Base-by-base conservation (phyloP, 2,888 invertebrate species). In the Melolontha melolontha region DNA sequence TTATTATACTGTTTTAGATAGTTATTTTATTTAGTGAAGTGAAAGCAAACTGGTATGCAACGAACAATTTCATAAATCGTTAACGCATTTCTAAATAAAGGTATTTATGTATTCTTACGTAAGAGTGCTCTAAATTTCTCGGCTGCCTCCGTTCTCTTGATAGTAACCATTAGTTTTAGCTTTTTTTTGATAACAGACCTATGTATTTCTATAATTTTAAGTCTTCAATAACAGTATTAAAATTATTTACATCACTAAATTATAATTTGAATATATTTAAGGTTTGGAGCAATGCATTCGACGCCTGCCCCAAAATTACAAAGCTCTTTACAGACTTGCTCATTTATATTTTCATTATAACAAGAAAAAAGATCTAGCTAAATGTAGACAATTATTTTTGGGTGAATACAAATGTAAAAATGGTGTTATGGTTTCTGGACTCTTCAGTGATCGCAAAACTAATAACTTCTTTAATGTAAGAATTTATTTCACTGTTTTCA, bases 301-400 rank as follows among this genome's bases (percentile, higher is more conserved):
- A 54, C 87, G 97, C 52, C 94, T 96, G 80, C 91, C 95, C 0
- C 94, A 95, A 75, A 96, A 97, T 83, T 97, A 96, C 81, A 97
- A 97, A 84, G 94, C 96, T 0, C 87, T 96, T 63, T 97, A 96
- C 82, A 88, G 96, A 73, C 84, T 97, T 59, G 92, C 95, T 1
- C 91, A 95, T 80, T 91, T 94, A 77, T 95, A 92, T 81, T 92
- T 92, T 79, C 89, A 91, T 75, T 84, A 85, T 29, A 90, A 90
- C 78, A 86, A 87, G 66, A 87, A 89, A 50, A 90, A 89, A 77
- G 88, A 92, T 78, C 86, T 91, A 27, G 86, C 86, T 65, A 89
- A 90, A 78, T 92, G 92, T 76, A 88, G 90, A 74, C 90, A 92
- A 77, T 84, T 94, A 0, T 85, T 94, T 77, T 79, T 94, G 40